These are phyloP conservation scores for Drosophila ananassae DNA, from an alignment of 1,140 invertebrate genomes.

Conservation along the genomic window DNA sequence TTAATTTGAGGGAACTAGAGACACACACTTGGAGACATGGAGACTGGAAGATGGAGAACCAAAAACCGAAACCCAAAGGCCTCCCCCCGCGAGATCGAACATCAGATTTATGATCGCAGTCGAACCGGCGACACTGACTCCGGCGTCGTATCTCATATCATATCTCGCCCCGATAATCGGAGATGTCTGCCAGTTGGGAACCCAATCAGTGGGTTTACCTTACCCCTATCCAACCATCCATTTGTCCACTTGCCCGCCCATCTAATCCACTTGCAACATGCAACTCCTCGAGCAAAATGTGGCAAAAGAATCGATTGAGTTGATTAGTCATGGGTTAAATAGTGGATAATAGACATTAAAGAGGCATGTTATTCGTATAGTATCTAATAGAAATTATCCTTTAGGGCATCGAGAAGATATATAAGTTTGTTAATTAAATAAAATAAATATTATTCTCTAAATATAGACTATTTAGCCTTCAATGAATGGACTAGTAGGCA, in stretches of 20 bases:
- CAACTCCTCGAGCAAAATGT: neutral
- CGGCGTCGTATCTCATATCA: constrained; percentile 64
- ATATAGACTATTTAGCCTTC: too few species aligned
- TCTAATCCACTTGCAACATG: neutral
- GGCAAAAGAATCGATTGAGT: neutral
- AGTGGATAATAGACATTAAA: neutral
- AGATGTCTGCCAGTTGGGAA: constrained; percentile 47
- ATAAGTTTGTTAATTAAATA: too few species aligned
- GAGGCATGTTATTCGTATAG: too few species aligned
- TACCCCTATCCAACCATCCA: neutral
- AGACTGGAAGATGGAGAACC: neutral
- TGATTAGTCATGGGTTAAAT: neutral
- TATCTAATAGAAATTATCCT: too few species aligned
- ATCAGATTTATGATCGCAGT: constrained; percentile 73
- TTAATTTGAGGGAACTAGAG: too few species aligned
- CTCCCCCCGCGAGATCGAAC: constrained; percentile 32
- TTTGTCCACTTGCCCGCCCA: too few species aligned
- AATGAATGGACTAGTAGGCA: neutral
- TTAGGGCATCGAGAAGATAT: too few species aligned
- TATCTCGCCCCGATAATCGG: constrained; percentile 59
- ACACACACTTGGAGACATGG: neutral
- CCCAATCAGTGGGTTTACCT: constrained; percentile 9
- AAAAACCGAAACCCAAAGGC: constrained; percentile 10
- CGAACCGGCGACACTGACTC: constrained; percentile 38
- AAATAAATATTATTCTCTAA: too few species aligned